Percentiles rank a stretch among this genome's conserved stretches.
Conservation (phyloP, 2,113 vertebrate species). For the Hippocampus zosterae region DNA sequence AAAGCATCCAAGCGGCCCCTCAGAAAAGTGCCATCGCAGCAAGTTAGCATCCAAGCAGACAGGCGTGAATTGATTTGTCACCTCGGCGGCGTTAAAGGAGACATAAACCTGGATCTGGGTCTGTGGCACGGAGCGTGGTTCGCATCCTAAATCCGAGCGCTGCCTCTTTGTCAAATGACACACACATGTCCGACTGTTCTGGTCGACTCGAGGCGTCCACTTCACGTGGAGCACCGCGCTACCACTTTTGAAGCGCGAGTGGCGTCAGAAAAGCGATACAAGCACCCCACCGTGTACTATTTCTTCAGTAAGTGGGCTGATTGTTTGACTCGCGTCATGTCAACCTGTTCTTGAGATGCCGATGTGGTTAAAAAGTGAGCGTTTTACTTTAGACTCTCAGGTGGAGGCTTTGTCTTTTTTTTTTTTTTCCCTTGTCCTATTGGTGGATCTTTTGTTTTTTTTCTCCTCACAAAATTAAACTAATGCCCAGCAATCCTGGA, state of each 20-base stretch:
- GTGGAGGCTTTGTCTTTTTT: too few species aligned
- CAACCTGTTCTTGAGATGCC: not conserved
- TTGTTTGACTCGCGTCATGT: not conserved
- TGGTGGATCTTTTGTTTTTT: too few species aligned
- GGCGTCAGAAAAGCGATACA: not conserved
- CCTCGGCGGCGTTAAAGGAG: slow-evolving; percentile 11
- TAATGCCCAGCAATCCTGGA: too few species aligned
- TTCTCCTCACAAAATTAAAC: too few species aligned
- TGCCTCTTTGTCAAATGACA: not conserved
- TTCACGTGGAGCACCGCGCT: not conserved
- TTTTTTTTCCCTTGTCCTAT: too few species aligned
- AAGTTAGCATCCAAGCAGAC: slow-evolving; percentile 14
- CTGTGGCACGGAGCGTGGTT: not conserved
- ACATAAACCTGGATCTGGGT: not conserved
- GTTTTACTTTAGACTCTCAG: too few species aligned
- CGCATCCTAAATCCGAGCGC: not conserved
- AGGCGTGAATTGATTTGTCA: slow-evolving; percentile 31
- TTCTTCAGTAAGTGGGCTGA: not conserved
- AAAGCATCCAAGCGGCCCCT: not conserved
- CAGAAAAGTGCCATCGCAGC: not conserved
- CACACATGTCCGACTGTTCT: not conserved
- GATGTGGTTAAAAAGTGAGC: not conserved
- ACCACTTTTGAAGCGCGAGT: not conserved
- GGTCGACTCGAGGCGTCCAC: not conserved
- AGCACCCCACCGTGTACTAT: not conserved